Percentiles rank a stretch among this genome's conserved stretches.
Conservation (phyloP, 1,140 invertebrate genomes). For the Metopolophium dirhodum region DNA sequence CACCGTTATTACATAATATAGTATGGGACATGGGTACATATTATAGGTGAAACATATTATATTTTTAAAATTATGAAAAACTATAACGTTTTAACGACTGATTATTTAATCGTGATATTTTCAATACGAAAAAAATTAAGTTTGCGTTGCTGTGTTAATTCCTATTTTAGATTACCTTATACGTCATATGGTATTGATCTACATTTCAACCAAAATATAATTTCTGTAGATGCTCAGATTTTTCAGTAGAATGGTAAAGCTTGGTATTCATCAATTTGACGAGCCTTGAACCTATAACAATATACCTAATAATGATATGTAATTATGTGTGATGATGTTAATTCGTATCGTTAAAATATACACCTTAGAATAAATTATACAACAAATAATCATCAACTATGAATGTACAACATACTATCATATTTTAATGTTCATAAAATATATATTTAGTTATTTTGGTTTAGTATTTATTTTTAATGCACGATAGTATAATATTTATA, state of each 20-base stretch:
- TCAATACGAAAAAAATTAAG: neutral
- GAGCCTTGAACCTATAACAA: neutral
- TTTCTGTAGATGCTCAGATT: too few species aligned
- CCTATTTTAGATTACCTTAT: too few species aligned
- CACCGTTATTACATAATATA: neutral
- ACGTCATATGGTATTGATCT: too few species aligned
- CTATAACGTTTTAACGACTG: neutral
- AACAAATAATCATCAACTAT: neutral
- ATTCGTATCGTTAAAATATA: neutral
- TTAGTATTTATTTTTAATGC: neutral
- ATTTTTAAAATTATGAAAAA: neutral
- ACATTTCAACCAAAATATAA: too few species aligned
- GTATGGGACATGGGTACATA: too few species aligned
- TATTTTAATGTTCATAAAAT: neutral
- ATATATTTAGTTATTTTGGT: neutral
- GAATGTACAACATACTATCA: neutral
- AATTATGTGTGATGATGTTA: neutral
- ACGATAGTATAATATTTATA: too few species aligned
- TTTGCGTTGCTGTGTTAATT: too few species aligned
- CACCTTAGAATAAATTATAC: neutral
- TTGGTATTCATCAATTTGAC: neutral
- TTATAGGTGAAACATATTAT: neutral
- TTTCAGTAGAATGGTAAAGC: neutral
- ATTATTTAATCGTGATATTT: neutral
- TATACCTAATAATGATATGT: neutral